phyloP scores from a whole-genome alignment of 2,797 vertebrate genomes.

The Crotalus adamanteus region DNA sequence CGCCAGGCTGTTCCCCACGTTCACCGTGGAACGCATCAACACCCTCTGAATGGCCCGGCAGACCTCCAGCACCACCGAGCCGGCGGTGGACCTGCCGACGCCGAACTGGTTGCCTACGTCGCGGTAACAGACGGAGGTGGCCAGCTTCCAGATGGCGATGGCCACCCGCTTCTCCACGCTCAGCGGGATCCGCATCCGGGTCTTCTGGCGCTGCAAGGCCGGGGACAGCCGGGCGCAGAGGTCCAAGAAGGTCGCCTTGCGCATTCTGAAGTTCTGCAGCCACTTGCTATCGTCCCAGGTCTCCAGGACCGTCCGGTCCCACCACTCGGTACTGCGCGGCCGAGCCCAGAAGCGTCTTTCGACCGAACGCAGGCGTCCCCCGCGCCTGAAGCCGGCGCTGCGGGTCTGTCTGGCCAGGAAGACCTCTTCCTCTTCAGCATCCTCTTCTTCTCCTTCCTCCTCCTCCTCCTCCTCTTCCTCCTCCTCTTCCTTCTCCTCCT shows the following conservation, averaged over 20 bases:
- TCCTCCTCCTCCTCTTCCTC: neutral
- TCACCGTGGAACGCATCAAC: constrained; percentile 25
- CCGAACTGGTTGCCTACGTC: constrained; percentile 33
- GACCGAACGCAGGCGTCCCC: neutral
- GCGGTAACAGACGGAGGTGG: constrained; percentile 31
- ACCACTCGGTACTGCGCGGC: constrained; percentile 28
- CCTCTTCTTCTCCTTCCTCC: neutral
- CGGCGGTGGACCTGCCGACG: constrained; percentile 16
- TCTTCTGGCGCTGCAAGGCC: constrained; percentile 33
- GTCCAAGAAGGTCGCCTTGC: constrained; percentile 19
- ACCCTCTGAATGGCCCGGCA: constrained; percentile 33
- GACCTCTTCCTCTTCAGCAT: neutral
- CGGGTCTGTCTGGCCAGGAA: neutral
- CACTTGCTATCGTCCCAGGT: constrained; percentile 21
- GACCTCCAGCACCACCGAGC: constrained; percentile 19
- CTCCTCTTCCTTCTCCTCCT: constrained; percentile 5
- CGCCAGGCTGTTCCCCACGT: neutral
- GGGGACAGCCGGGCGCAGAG: constrained; percentile 13
- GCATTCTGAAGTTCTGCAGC: constrained; percentile 36
- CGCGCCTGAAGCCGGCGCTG: neutral
- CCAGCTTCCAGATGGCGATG: constrained; percentile 36
- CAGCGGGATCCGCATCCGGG: constrained; percentile 18
- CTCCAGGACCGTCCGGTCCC: constrained; percentile 30
- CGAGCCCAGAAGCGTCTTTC: constrained; percentile 32
- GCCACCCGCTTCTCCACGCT: constrained; percentile 38